Evolutionary conservation across 2,888 invertebrate genomes (phyloP), one percentile per base, ranked within the genome.

Genomic region (Rotaria macrura): DNA sequence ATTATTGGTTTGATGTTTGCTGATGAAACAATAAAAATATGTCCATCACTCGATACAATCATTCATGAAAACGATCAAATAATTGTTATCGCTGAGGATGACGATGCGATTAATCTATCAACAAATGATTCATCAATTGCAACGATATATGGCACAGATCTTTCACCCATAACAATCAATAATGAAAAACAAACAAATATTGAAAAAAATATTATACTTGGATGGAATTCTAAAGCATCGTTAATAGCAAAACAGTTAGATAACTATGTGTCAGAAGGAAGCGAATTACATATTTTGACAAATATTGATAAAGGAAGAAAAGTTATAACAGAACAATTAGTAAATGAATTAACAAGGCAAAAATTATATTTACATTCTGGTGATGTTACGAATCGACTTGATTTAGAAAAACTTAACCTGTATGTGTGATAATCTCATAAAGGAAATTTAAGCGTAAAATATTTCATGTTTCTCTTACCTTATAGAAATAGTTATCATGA

Each of bases 21-120:
- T 43, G 74, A 74, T 40, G 74, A 74, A 74, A 74, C 74, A 43
- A 43, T 74, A 23, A 74, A 74, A 74, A 74, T 74, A 20, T 74
- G 74, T 74, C 74, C 74, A 23, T 38, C 40, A 7, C 4, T 5
- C 3, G 40, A 74, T 25, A 74, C 74, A 40, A 74, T 74, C 12
- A 38, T 74, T 74, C 40, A 74, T 25, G 0, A 20, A 74, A 74
- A 74, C 40, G 74, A 74, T 74, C 74, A 74, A 74, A 74, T 74
- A 14, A 74, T 74, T 74, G 74, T 43, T 43, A 74, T 74, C 10
- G 74, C 74, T 25, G 74, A 74, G 40, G 74, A 74, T 74, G 74
- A 74, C 40, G 74, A 74, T 74, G 74, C 74, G 1, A 38, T 74
- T 25, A 74, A 23, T 40, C 6, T 40, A n/a, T 40, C 74, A 23